Base-by-base conservation (phyloP, 2,888 invertebrate genomes). In the Noctua pronuba region DNA sequence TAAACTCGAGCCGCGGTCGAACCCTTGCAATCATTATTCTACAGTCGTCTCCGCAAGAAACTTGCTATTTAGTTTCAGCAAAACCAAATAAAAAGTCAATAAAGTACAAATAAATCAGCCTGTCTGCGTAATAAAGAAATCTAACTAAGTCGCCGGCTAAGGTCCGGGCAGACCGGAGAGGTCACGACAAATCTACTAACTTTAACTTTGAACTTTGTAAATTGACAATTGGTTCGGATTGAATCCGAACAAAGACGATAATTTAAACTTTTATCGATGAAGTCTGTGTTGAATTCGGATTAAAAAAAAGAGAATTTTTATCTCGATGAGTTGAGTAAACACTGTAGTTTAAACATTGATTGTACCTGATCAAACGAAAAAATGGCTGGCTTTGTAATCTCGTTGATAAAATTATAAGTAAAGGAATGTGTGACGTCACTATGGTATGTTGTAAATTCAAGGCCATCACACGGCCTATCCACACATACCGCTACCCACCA, bases 61-160 rank as follows among this genome's bases (percentile, higher is more conserved):
- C 86, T 88, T 84, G 44, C 76, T 77, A 75, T 78, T 82, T 88
- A 82, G 86, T 89, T 88, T 80, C 69, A 81, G 69, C 79, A 72
- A 78, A 83, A 86, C 85, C 77, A 79, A 89, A 86, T 77, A 88
- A 83, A 86, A 84, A 88, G 83, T 83, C 83, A 80, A 88, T 83
- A 85, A 80, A 88, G 78, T 81, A 83, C 73, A 85, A 86, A 89
- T 89, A 88, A 88, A 89, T 89, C 90, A 87, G 85, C 60, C 82
- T 89, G 88, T 75, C 79, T 88, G 41, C 76, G 82, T 84, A 85
- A 85, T 85, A 88, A 82, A 86, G 83, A 80, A 85, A 83, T 88
- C 79, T 80, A 77, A 82, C 80, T 78, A 81, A 79, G 77, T 73
- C 75, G 24, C 77, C 66, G 68, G 13, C 65, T 69, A 65, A 69